These are phyloP conservation scores for Setipinna tenuifilis DNA, from an alignment of 2,797 vertebrate genomes.

Conservation along the genomic window DNA sequence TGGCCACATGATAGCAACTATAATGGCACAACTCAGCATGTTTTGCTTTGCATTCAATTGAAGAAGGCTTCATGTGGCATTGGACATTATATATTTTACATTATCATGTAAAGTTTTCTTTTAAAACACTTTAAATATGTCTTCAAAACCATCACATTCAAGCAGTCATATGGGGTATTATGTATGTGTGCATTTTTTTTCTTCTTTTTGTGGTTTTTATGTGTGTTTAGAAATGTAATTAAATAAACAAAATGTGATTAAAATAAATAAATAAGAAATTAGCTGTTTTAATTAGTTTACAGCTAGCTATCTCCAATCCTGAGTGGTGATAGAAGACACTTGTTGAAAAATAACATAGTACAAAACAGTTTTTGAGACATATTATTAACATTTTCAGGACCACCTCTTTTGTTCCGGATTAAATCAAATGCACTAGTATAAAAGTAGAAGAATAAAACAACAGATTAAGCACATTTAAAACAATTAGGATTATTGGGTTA, in stretches of 20 bases:
- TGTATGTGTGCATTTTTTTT: background rate
- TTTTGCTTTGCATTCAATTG: background rate
- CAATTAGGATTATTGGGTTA: background rate
- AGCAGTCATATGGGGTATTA: background rate
- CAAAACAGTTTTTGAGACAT: no score
- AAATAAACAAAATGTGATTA: background rate
- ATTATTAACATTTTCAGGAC: background rate
- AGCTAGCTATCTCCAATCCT: no score
- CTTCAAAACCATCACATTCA: background rate
- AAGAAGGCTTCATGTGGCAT: background rate
- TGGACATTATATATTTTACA: background rate
- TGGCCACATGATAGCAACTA: background rate
- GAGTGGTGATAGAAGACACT: no score
- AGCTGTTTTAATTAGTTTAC: no score
- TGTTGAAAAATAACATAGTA: no score
- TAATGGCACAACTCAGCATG: background rate
- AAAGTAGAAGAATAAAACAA: background rate
- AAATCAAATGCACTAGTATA: background rate
- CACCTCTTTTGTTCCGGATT: background rate
- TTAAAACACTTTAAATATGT: background rate
- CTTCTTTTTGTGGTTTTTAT: background rate
- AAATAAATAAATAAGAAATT: no score
- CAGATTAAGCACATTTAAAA: background rate
- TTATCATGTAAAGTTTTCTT: background rate
- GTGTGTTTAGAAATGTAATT: background rate